Percentiles rank a stretch among this genome's conserved stretches.
phyloP scores from a whole-genome alignment of 2,797 vertebrate genomes.

The Prionace glauca region DNA sequence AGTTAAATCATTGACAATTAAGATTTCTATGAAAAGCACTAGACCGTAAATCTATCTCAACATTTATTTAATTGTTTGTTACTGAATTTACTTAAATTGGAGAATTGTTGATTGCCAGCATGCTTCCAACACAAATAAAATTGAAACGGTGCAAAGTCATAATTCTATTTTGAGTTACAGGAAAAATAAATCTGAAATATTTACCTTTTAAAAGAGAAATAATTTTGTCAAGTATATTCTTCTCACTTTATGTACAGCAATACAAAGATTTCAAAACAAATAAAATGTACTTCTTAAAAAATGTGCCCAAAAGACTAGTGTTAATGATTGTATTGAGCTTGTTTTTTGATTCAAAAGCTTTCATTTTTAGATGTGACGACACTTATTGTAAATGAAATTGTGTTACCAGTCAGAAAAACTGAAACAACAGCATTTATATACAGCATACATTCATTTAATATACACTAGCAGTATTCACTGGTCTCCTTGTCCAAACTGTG shows the following conservation, averaged over 20 bases:
- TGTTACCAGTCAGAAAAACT: slow-evolving; percentile 37
- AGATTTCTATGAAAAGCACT: neutral
- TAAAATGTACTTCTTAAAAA: neutral
- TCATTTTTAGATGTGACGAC: neutral
- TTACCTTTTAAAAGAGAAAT: neutral
- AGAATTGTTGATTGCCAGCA: neutral
- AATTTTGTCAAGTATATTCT: neutral
- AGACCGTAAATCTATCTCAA: neutral
- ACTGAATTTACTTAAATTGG: neutral
- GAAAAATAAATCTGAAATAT: neutral
- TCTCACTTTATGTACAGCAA: neutral
- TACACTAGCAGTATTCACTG: slow-evolving; percentile 33
- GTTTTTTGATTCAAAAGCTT: neutral
- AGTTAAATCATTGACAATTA: slow-evolving; percentile 6
- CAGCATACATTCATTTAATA: slow-evolving; percentile 36
- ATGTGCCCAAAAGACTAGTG: neutral
- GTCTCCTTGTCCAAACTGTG: slow-evolving; percentile 1
- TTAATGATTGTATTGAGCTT: neutral
- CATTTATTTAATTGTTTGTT: neutral
- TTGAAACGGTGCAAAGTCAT: slow-evolving; percentile 2
- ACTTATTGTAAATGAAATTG: slow-evolving; percentile 29
- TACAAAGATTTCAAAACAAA: neutral
- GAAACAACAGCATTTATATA: slow-evolving; percentile 32
- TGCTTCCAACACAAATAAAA: slow-evolving; percentile 25
- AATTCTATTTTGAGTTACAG: slow-evolving; percentile 10